Percentiles rank a stretch among this genome's conserved stretches.
Conservation (phyloP, 2,113 vertebrate species). For the Chrysochloris asiatica region DNA sequence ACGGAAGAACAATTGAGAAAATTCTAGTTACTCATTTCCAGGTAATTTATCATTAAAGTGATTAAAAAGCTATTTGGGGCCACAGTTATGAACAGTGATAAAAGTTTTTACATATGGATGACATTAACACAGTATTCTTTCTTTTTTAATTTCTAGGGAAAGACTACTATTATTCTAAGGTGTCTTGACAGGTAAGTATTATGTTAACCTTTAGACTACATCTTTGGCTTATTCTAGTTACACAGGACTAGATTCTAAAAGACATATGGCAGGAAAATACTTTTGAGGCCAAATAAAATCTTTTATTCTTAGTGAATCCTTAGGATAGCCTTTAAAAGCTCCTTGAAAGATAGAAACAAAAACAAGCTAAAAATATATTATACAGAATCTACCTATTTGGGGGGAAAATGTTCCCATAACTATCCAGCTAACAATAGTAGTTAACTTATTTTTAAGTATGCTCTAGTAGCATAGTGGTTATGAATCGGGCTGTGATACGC, state of each 20-base stretch:
- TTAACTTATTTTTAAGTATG: too few species aligned
- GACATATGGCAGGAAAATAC: not conserved
- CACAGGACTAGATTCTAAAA: not conserved
- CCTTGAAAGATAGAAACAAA: constrained; percentile 40
- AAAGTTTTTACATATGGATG: constrained; percentile 70
- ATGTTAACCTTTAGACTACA: constrained; percentile 46
- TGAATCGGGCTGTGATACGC: too few species aligned
- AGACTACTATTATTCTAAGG: constrained; percentile 94
- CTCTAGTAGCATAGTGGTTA: too few species aligned
- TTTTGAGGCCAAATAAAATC: constrained; percentile 46
- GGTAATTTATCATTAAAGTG: constrained; percentile 67
- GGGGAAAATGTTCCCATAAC: not conserved
- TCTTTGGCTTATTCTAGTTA: constrained; percentile 23
- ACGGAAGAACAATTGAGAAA: constrained; percentile 66
- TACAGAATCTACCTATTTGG: not conserved
- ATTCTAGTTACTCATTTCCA: constrained; percentile 72
- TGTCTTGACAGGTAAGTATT: constrained; percentile 94
- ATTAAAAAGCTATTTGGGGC: constrained; percentile 71
- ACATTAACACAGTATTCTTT: constrained; percentile 64
- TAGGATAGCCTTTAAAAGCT: not conserved
- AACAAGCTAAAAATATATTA: not conserved
- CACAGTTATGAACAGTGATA: constrained; percentile 61
- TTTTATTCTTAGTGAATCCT: constrained; percentile 29
- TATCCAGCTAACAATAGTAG: not conserved
- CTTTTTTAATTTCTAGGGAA: constrained; percentile 88